Evolutionary conservation across 2,797 vertebrate species (phyloP).

Genomic region (Sebastolobus altivelis): DNA sequence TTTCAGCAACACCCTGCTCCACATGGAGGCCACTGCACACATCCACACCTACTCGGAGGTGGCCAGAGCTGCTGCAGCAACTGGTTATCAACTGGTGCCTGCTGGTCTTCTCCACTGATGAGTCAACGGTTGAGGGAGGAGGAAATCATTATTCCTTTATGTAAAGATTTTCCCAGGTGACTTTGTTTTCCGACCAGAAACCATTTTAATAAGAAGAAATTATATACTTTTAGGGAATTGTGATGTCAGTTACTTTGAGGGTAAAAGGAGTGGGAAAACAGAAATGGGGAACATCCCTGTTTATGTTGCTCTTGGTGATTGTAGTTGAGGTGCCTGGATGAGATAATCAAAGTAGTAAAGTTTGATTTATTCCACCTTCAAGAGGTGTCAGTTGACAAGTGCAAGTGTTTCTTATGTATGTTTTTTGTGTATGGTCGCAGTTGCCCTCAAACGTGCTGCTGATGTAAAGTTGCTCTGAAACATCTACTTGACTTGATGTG

Average conservation of each 20-base stretch:
- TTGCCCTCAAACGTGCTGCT: neutral
- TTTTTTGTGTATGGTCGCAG: no score
- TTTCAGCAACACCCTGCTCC: constrained; percentile 26
- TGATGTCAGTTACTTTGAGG: neutral
- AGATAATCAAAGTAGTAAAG: neutral
- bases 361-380: neutral
- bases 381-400: no score
- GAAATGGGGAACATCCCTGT: neutral
- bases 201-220: neutral
- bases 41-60: neutral
- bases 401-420: no score
- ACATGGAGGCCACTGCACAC: neutral
- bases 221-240: neutral
- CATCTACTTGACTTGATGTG: constrained; percentile 5
- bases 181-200: neutral
- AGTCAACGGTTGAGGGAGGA: neutral
- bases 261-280: neutral
- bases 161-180: constrained; percentile 1
- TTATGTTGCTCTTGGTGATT: neutral
- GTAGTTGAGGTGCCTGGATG: neutral
- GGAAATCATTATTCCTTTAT: neutral
- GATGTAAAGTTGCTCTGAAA: neutral
- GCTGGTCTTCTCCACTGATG: neutral
- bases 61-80: neutral
- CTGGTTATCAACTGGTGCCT: neutral